A percentile compares a stretch with the other conserved stretches of the same genome.
These are phyloP conservation scores for Sebastes cheni DNA, from an alignment of 2,797 vertebrate species.

Conservation along the genomic window DNA sequence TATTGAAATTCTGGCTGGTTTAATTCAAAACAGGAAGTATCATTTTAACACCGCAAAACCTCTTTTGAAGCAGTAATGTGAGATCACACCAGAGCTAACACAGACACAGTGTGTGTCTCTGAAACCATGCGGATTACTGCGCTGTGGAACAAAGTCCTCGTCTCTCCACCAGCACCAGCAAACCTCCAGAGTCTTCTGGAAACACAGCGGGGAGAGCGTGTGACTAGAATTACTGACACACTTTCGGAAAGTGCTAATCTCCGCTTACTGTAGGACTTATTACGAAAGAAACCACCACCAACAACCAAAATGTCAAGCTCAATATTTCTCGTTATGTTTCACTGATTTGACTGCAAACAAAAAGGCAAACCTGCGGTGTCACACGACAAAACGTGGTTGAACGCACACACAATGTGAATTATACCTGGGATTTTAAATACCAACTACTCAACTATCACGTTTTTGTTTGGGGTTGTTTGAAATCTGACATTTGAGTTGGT, in stretches of 20 bases:
- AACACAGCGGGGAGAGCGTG: conserved; percentile 51
- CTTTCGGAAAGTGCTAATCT: conserved; percentile 68
- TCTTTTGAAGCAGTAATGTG: conserved; percentile 24
- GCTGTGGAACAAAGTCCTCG: conserved; percentile 65
- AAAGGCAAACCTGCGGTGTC: not conserved
- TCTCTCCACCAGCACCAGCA: conserved; percentile 29
- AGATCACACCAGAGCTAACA: conserved; percentile 37
- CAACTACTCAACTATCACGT: not conserved
- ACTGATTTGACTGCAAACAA: not conserved
- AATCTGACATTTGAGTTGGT: not conserved
- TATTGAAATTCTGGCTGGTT: not conserved
- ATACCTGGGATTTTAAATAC: not conserved
- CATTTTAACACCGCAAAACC: conserved; percentile 10
- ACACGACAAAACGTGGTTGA: not conserved
- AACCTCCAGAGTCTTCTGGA: conserved; percentile 64
- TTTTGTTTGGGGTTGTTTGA: not conserved
- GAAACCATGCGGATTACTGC: conserved; percentile 48
- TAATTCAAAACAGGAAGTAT: conserved; percentile 14
- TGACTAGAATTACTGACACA: conserved; percentile 76
- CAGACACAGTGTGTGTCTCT: conserved; percentile 33
- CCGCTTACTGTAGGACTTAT: conserved; percentile 54
- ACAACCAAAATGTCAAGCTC: not conserved
- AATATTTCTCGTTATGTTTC: not conserved
- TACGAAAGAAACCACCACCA: conserved; percentile 15
- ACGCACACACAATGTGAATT: not conserved